phyloP scores from a whole-genome alignment of 2,797 vertebrate genomes.

The Sarcophilus harrisii region DNA sequence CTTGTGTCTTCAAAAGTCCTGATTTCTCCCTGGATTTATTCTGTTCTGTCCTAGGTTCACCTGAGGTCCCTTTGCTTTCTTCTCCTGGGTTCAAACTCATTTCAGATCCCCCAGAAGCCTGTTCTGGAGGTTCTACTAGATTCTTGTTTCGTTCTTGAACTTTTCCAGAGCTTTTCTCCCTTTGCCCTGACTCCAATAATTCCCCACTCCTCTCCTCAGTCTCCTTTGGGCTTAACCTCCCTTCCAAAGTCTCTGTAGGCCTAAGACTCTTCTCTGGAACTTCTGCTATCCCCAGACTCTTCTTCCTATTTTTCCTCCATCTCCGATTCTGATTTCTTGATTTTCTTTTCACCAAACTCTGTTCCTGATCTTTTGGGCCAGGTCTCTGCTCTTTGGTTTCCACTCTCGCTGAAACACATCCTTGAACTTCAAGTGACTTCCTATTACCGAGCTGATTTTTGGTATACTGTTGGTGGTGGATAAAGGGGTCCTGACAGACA shows the following conservation, averaged over 20 bases:
- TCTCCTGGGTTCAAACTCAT: conserved; percentile 52
- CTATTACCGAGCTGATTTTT: conserved; percentile 79
- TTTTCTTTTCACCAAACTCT: conserved; percentile 59
- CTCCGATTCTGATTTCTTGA: conserved; percentile 48
- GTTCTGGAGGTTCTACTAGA: conserved; percentile 58
- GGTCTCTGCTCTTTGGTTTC: conserved; percentile 74
- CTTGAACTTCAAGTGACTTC: not conserved
- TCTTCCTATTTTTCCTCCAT: conserved; percentile 60
- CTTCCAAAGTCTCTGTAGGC: conserved; percentile 54
- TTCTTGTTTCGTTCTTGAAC: conserved; percentile 37
- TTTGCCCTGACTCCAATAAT: conserved; percentile 49
- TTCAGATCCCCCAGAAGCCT: conserved; percentile 62
- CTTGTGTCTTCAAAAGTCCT: not conserved
- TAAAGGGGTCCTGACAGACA: conserved; percentile 91
- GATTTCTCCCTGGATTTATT: not conserved
- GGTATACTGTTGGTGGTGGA: conserved; percentile 82
- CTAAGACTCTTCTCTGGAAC: conserved; percentile 59
- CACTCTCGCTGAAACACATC: conserved; percentile 73
- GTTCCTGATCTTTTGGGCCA: conserved; percentile 42
- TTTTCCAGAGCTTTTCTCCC: conserved; percentile 63
- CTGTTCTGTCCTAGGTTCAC: conserved; percentile 20
- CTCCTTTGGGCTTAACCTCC: conserved; percentile 62
- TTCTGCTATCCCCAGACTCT: conserved; percentile 57
- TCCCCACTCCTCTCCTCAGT: conserved; percentile 42
- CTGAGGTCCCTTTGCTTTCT: conserved; percentile 30